These are phyloP conservation scores for Caenorhabditis parvicauda DNA, from an alignment of 2,888 invertebrate genomes.

Conservation along the genomic window DNA sequence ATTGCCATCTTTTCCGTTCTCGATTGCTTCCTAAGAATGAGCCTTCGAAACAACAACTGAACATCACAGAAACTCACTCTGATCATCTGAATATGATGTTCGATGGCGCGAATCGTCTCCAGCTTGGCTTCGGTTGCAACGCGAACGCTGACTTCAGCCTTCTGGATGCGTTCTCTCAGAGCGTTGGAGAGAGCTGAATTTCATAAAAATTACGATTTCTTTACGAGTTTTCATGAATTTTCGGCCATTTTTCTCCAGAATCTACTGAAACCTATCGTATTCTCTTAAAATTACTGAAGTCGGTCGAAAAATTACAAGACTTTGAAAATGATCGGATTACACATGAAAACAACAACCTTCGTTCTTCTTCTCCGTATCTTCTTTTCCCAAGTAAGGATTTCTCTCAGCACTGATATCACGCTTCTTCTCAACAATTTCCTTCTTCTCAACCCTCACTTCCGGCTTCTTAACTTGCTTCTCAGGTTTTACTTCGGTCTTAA, in stretches of 20 bases:
- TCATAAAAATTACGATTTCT: not conserved
- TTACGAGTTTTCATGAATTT: too few relatives aligned
- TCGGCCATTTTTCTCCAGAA: not conserved
- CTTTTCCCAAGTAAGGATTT: constrained; percentile 23
- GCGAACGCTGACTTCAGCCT: constrained; percentile 28
- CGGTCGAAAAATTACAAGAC: too few relatives aligned
- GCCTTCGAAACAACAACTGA: not conserved
- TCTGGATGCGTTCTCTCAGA: constrained; percentile 24
- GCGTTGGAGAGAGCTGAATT: constrained; percentile 3
- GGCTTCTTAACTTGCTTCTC: not conserved
- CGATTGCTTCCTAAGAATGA: constrained; percentile 64
- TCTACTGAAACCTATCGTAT: too few relatives aligned
- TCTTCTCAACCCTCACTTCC: not conserved
- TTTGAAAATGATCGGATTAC: too few relatives aligned
- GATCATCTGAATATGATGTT: constrained; percentile 33
- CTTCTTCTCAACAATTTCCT: not conserved
- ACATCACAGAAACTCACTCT: too few relatives aligned
- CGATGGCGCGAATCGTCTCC: constrained; percentile 32
- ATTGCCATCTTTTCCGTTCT: constrained; percentile 42
- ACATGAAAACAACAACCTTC: constrained; percentile 5
- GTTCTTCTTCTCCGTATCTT: constrained; percentile 16
- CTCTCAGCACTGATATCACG: not conserved
- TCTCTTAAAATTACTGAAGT: too few relatives aligned
- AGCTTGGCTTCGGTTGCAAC: constrained; percentile 39
- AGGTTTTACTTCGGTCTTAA: constrained; percentile 4